Evolutionary conservation across 2,888 invertebrate genomes (phyloP).

Genomic region (Malacosoma neustria): DNA sequence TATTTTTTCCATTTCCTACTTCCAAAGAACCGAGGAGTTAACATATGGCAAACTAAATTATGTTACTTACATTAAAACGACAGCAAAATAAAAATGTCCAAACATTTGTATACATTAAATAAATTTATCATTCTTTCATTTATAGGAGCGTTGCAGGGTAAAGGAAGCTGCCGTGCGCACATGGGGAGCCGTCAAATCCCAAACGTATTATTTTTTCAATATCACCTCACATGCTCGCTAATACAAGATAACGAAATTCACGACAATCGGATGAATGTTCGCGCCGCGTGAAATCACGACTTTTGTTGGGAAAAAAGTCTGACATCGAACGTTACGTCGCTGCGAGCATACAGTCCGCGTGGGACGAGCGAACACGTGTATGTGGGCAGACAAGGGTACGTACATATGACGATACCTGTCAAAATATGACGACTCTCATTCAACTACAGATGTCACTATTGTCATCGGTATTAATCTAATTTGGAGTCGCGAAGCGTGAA

Average conservation of each 20-base stretch:
- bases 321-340: constrained; percentile 29
- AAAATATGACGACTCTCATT: constrained; percentile 69
- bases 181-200: constrained; percentile 71
- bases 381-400: constrained; percentile 64
- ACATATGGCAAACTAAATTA: constrained; percentile 73
- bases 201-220: constrained; percentile 73
- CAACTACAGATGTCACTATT: constrained; percentile 68
- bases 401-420: constrained; percentile 65
- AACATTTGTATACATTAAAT: constrained; percentile 75
- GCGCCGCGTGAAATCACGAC: constrained; percentile 72
- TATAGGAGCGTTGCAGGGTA: constrained; percentile 52
- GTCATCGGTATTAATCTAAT: constrained; percentile 68
- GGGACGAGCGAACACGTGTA: constrained; percentile 62
- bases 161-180: constrained; percentile 68
- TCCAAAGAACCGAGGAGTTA: constrained; percentile 54
- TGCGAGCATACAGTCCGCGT: constrained; percentile 31
- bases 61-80: constrained; percentile 70
- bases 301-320: constrained; percentile 54
- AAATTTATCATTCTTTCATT: constrained; percentile 72
- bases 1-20: constrained; percentile 71
- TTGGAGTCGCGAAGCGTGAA: constrained; percentile 62
- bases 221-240: constrained; percentile 57
- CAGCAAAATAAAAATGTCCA: constrained; percentile 74
- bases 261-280: constrained; percentile 69
- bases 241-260: constrained; percentile 69